Conservation (phyloP, 2,113 vertebrate genomes). For the Xenus cinereus region DNA sequence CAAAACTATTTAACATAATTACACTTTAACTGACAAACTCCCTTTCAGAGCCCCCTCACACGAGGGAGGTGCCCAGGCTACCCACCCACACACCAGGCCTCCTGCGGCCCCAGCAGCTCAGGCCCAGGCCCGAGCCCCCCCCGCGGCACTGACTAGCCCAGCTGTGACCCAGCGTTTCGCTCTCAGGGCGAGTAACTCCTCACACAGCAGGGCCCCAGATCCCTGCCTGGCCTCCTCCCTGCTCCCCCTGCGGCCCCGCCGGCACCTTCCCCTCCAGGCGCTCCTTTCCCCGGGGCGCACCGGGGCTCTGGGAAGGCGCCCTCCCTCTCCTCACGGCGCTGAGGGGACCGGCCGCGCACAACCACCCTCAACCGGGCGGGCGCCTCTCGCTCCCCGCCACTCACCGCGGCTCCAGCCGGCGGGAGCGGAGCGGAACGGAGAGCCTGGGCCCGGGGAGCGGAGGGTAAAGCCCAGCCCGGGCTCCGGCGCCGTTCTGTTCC, state of each 20-base stretch:
- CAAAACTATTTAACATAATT: too few relatives aligned
- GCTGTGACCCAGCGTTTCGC: rapidly evolving
- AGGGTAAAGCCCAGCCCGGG: not conserved
- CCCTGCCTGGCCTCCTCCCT: rapidly evolving
- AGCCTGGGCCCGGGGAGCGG: not conserved
- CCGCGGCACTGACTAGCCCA: rapidly evolving
- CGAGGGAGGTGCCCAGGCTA: rapidly evolving
- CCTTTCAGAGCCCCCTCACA: rapidly evolving
- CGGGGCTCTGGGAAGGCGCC: too few relatives aligned
- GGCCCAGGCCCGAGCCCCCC: too few relatives aligned
- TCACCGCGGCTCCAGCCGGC: not conserved
- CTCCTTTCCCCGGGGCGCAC: too few relatives aligned
- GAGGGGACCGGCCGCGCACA: not conserved
- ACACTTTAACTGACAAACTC: rapidly evolving
- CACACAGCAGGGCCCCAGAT: not conserved
- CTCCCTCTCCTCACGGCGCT: not conserved
- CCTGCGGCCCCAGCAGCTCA: not conserved
- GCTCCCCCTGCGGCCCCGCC: not conserved
- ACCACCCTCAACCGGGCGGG: too few relatives aligned
- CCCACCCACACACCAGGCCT: rapidly evolving
- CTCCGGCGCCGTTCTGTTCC: too few relatives aligned
- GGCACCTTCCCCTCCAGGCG: too few relatives aligned
- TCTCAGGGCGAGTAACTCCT: rapidly evolving
- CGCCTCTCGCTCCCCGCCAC: not conserved
- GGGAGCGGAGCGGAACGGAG: not conserved